Base-by-base conservation (phyloP, 2,888 invertebrate species). In the Heteromurus nitidus region DNA sequence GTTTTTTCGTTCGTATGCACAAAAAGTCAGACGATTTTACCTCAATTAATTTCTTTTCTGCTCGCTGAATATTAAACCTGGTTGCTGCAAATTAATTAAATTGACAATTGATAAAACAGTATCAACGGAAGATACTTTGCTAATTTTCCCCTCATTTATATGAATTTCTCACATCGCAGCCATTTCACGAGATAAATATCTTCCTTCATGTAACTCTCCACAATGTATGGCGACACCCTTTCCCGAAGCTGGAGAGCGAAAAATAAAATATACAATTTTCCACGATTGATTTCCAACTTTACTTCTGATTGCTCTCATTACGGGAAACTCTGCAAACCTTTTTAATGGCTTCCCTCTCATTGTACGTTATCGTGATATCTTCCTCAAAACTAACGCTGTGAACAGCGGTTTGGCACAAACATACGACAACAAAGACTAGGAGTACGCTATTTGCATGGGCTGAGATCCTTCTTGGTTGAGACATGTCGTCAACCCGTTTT, bases 321-420 rank as follows among this genome's bases (percentile, higher is more conserved):
- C 7, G n/a, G 7, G 20, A 50, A 64, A 64, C 31, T 30, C 16
- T 30, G 16, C 18, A n/a, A 20, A 20, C 42, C 67, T 75, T 75
- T 13, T 75, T 36, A 42, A 75, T 65, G 3, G 55, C 53, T 3
- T 11, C 26, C 30, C 65, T 76, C 20, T 76, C 42, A 0, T 26
- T 0, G 16, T 58, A 36, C 9, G 76, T 44, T 9, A 76, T 76
- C 31, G 3, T 58, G 16, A 76, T 60, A 47, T 76, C 67, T 24
- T 76, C 76, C 28, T 67, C 67, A 58, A 76, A 76, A 55, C 76
- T 76, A 1, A 76, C 76, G 20, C 55, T 26, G 18, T 76, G n/a
- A 9, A 73, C 73, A 5, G 24, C 18, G 16, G 16, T 30, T 28
- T 50, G 28, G 9, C 18, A 24, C 16, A 68, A 36, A 13, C n/a